Evolutionary conservation across 37 sponge, comb jelly and placozoan species (phyloP).

Genomic region (Geodia barretti): DNA sequence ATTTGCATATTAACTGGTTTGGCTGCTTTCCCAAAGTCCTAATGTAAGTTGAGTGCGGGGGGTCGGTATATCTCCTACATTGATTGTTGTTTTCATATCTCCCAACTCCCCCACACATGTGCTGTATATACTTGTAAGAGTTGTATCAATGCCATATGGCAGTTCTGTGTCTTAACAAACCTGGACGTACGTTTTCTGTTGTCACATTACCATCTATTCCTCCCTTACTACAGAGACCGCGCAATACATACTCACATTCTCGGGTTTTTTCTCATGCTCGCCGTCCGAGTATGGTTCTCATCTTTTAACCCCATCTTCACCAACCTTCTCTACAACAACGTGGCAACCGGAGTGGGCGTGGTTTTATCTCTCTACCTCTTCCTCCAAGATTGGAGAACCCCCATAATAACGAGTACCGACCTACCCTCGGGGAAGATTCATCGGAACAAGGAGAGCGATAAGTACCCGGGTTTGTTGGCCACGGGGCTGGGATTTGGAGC

Average conservation of each 20-base stretch:
- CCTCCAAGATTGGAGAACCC: conserved; percentile 23
- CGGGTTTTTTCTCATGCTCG: conserved; percentile 51
- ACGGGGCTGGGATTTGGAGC: conserved; percentile 47
- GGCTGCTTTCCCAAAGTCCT: too few species aligned
- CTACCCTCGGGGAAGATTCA: neutral
- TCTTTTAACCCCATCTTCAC: conserved; percentile 46
- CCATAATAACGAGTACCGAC: neutral
- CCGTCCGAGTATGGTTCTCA: conserved; percentile 44
- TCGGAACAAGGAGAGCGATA: neutral
- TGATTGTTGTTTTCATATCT: too few species aligned
- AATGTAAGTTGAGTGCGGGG: too few species aligned
- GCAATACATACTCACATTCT: conserved; percentile 51
- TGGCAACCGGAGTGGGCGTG: conserved; percentile 11
- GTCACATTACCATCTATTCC: too few species aligned
- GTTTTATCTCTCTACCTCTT: conserved; percentile 13
- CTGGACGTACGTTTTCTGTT: neutral
- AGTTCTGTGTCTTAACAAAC: too few species aligned
- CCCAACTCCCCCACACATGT: too few species aligned
- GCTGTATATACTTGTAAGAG: too few species aligned
- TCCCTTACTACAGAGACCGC: conserved; percentile 23
- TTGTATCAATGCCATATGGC: too few species aligned
- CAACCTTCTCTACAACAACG: conserved; percentile 15
- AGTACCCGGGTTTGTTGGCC: conserved; percentile 9
- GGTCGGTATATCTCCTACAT: too few species aligned
- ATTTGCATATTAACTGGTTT: too few species aligned